phyloP scores from a whole-genome alignment of 2,888 invertebrate species.

The Hemicrepidius hirtus region DNA sequence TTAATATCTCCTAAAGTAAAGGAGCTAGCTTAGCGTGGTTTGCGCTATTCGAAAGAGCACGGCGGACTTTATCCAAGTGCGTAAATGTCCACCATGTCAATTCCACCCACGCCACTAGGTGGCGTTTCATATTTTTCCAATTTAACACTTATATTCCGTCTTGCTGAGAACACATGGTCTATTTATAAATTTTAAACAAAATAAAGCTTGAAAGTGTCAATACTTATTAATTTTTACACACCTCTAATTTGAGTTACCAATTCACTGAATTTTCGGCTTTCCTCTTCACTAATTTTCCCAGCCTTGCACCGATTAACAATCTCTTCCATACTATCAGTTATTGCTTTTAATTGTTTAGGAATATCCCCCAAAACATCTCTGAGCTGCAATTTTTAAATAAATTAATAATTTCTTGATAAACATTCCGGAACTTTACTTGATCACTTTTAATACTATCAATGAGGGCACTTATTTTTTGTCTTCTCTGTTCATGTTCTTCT shows the following conservation, averaged over 20 bases:
- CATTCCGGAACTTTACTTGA: conserved; percentile 75
- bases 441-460: conserved; percentile 76
- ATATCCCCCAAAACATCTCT: conserved; percentile 66
- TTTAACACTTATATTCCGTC: no score
- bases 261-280: conserved; percentile 75
- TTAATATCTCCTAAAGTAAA: no score
- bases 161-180: no score
- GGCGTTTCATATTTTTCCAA: no score
- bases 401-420: conserved; percentile 75
- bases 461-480: conserved; percentile 58
- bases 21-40: no score
- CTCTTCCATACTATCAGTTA: conserved; percentile 71
- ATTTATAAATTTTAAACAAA: no score
- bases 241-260: conserved; percentile 72
- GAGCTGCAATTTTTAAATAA: conserved; percentile 66
- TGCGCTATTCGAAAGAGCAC: no score
- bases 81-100: no score
- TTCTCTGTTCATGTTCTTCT: conserved; percentile 70
- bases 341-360: conserved; percentile 69
- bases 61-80: no score
- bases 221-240: conserved; percentile 66
- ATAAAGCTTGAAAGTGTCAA: no score
- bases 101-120: no score
- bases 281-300: conserved; percentile 72
- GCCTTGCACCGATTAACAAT: conserved; percentile 73